Conservation (phyloP, 2,888 invertebrate species). For the Mythimna impura region DNA sequence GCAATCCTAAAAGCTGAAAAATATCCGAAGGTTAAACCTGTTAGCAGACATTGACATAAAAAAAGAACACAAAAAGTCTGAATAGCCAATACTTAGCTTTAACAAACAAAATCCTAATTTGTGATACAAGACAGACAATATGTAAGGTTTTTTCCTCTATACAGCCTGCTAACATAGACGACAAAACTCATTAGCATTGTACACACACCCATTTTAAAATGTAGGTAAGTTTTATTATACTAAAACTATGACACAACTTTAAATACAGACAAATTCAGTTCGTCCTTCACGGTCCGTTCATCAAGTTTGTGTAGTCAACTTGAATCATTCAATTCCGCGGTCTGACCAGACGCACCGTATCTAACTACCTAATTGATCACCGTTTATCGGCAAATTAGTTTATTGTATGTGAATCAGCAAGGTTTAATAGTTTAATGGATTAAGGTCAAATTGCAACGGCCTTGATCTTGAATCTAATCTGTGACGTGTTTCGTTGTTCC, state of each 20-base stretch:
- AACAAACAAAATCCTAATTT: neutral
- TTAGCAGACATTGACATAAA: neutral
- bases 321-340: conserved; percentile 60
- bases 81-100: neutral
- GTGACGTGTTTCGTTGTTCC: conserved; percentile 13
- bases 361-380: conserved; percentile 42
- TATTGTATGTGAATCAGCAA: conserved; percentile 55
- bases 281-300: conserved; percentile 69
- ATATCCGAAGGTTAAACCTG: neutral
- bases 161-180: neutral
- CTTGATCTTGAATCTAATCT: conserved; percentile 42
- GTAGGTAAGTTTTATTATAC: neutral
- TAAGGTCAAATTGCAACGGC: conserved; percentile 36
- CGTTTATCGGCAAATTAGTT: conserved; percentile 64
- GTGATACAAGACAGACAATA: neutral
- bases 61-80: neutral
- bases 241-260: conserved; percentile 1
- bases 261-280: conserved; percentile 8
- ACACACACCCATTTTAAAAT: conserved; percentile 3
- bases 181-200: neutral
- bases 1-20: neutral
- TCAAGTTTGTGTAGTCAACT: conserved; percentile 59
- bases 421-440: conserved; percentile 46
- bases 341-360: conserved; percentile 40
- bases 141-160: neutral